Evolutionary conservation across 2,113 vertebrate genomes (phyloP).

Genomic region (Acinonyx jubatus): DNA sequence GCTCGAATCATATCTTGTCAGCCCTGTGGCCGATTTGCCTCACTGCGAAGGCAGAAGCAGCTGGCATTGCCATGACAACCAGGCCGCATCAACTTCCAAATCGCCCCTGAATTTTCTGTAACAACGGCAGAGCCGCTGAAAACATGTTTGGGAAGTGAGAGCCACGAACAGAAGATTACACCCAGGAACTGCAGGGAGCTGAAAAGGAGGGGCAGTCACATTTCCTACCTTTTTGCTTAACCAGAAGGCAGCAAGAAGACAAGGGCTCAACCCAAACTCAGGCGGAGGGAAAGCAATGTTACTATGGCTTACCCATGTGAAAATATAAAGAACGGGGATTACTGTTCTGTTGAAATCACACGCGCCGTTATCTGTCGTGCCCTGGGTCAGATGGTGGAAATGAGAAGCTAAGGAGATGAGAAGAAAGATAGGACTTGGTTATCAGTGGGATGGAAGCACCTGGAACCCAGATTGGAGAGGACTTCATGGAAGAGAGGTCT

Average conservation of each 20-base stretch:
- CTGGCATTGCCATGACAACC: constrained; percentile 71
- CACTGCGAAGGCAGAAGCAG: constrained; percentile 3
- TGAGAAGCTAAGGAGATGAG: no score
- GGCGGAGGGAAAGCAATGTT: background rate
- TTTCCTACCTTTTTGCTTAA: background rate
- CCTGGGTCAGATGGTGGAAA: background rate
- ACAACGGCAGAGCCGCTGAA: background rate
- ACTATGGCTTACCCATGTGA: background rate
- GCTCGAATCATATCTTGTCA: background rate
- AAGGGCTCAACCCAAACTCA: background rate
- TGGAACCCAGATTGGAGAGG: background rate
- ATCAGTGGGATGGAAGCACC: background rate
- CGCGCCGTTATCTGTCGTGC: accelerated
- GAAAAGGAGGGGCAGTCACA: no score
- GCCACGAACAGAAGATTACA: background rate
- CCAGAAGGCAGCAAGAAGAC: background rate
- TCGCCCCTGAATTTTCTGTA: constrained; percentile 57
- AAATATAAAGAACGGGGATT: background rate
- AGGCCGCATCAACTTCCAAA: constrained; percentile 32
- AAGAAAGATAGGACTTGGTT: background rate
- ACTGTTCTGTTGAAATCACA: accelerated
- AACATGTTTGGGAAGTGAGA: constrained; percentile 44
- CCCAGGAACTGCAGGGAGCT: background rate
- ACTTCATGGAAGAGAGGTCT: no score
- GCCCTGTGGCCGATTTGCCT: background rate